Evolutionary conservation across 2,113 vertebrate species (phyloP), one percentile per base, ranked within the genome.

Genomic region (Leptodactylus fuscus): DNA sequence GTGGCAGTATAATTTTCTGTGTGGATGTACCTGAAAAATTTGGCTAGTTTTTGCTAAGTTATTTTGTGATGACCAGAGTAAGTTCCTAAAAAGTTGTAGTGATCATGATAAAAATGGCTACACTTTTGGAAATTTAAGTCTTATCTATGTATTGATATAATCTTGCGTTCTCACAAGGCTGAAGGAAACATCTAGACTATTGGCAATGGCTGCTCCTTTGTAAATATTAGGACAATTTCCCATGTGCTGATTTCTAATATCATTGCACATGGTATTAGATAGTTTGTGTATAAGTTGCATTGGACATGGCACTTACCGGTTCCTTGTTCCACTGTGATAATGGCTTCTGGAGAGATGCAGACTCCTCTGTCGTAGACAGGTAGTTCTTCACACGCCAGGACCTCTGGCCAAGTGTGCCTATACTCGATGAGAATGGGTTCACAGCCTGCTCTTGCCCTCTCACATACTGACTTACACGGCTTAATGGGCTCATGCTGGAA

Each of bases 401-500:
- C 98, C 83, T 98, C 97, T 3, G 98, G 98, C 98, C 98, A 99
- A 87, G 93, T 93, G 92, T 99, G 97, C 88, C 97, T 94, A 92
- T 98, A 99, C 1, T 94, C 95, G 87, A 94, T 89, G 91, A 99
- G 96, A 65, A 99, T 94, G 2, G 98, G 98, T 90, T 99, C 97
- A 34, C 98, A 99, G 91, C 97, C 97, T 0, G 87, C 87, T 82
- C 97, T 96, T 1, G 97, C 98, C 7, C 97, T 92, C 91, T 99
- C 96, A 49, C 98, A 99, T 84, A 99, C 97, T 0, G 97, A 96
- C 91, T 97, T 97, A 90, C 97, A 99, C 46, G 97, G 98, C 90
- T 97, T 98, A 92, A 99, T 99, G 88, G 97, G 98, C 88, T 99
- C 97, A 4, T 98, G 97, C 92, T 98, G 97, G 92, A 99, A 99